These are phyloP conservation scores for Verasper variegatus DNA, from an alignment of 2,113 vertebrate species.

Conservation along the genomic window DNA sequence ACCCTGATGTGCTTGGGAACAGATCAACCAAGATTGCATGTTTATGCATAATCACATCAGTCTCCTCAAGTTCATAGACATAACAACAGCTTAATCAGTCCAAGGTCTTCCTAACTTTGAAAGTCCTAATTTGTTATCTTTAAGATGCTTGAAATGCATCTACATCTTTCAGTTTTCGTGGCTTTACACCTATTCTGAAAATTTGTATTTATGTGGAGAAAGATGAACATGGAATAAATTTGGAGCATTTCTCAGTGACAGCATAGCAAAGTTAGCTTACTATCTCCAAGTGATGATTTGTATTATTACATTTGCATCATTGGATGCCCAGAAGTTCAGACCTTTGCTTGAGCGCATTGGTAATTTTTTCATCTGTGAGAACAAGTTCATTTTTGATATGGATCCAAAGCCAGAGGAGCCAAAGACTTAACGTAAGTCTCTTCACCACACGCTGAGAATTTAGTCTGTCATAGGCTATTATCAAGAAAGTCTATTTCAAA, in stretches of 20 bases:
- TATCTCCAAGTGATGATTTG: not conserved
- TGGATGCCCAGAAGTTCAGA: not conserved
- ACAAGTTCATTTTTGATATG: not conserved
- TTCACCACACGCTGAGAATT: not conserved
- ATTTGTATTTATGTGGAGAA: not conserved
- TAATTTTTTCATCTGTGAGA: not conserved
- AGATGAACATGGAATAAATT: not conserved
- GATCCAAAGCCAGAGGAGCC: not conserved
- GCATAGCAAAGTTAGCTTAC: not conserved
- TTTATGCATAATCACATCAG: no score
- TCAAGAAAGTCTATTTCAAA: not conserved
- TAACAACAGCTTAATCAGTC: no score
- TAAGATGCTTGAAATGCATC: no score
- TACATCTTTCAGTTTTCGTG: no score
- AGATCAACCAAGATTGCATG: no score
- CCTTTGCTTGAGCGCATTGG: not conserved
- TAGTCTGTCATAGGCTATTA: not conserved
- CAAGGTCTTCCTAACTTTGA: no score
- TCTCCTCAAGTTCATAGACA: no score
- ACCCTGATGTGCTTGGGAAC: no score
- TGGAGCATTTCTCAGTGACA: not conserved
- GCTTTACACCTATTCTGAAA: not conserved
- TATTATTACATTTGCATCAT: not conserved
- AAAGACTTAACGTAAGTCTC: constrained; percentile 3
- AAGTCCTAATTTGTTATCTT: no score